Conservation (phyloP, 1,140 invertebrate genomes). For the Anastrepha ludens region DNA sequence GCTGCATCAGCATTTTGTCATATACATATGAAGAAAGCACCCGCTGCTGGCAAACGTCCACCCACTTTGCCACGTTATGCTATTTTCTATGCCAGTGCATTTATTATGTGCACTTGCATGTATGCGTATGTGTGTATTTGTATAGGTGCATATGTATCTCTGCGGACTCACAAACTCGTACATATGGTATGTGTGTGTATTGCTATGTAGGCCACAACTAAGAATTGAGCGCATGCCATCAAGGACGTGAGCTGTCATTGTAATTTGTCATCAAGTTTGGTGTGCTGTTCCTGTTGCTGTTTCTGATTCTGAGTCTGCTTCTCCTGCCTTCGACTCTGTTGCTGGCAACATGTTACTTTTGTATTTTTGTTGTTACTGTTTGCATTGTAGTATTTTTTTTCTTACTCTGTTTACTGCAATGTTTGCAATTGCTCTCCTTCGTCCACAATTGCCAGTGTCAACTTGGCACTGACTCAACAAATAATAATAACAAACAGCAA, state of each 20-base stretch:
- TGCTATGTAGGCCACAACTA: conserved; percentile 33
- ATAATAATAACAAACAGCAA: conserved; percentile 26
- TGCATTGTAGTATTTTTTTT: neutral
- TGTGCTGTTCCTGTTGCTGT: neutral
- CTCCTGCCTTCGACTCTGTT: conserved; percentile 9
- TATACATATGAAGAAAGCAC: neutral
- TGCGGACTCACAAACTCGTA: too few relatives aligned
- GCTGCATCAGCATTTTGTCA: neutral
- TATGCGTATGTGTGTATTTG: neutral
- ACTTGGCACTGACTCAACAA: conserved; percentile 50
- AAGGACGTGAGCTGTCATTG: conserved; percentile 50
- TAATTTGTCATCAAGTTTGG: conserved; percentile 45
- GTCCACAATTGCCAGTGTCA: conserved; percentile 48
- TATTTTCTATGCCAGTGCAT: conserved; percentile 43
- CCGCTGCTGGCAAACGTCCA: neutral
- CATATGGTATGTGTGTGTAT: neutral
- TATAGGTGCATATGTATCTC: too few relatives aligned
- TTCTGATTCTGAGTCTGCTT: neutral
- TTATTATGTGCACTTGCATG: neutral
- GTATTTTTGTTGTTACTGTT: neutral
- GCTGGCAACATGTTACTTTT: neutral
- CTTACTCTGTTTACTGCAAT: neutral
- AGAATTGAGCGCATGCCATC: conserved; percentile 50
- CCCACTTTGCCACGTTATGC: neutral
- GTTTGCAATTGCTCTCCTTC: conserved; percentile 16